phyloP scores from a whole-genome alignment of 2,113 vertebrate genomes.

The Ardeotis arabs region DNA sequence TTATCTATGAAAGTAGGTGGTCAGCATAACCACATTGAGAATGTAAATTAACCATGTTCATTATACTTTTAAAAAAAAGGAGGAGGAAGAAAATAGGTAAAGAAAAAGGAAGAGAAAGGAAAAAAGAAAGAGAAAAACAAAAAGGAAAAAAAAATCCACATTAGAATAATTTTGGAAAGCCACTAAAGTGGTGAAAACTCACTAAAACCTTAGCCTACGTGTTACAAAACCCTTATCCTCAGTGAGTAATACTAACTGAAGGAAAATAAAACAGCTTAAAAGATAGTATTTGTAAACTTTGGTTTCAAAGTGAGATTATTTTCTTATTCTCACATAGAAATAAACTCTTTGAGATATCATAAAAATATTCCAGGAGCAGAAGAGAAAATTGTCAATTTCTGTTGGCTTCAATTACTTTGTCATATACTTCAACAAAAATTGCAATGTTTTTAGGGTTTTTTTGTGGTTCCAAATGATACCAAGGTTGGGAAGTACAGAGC shows the following conservation, averaged over 20 bases:
- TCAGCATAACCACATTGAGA: neutral
- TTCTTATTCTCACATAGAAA: neutral
- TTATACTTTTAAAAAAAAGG: neutral
- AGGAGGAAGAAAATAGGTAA: neutral
- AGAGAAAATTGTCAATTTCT: neutral
- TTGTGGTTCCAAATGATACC: neutral
- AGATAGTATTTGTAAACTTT: neutral
- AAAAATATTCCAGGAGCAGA: neutral
- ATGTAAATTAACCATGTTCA: neutral
- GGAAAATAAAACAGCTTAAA: neutral
- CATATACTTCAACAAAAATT: neutral
- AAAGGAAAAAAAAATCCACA: neutral
- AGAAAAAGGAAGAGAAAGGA: neutral
- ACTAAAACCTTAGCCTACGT: neutral
- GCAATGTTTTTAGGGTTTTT: neutral
- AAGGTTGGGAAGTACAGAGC: neutral
- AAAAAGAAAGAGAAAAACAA: rapidly evolving
- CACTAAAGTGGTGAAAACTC: neutral
- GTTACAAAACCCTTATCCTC: neutral
- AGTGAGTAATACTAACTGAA: neutral
- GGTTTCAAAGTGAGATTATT: neutral
- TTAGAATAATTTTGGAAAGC: neutral
- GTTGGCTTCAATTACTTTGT: neutral
- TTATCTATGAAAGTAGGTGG: neutral
- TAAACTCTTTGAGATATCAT: neutral